Conservation (phyloP, 2,113 vertebrate species). For the Austrofundulus limnaeus region DNA sequence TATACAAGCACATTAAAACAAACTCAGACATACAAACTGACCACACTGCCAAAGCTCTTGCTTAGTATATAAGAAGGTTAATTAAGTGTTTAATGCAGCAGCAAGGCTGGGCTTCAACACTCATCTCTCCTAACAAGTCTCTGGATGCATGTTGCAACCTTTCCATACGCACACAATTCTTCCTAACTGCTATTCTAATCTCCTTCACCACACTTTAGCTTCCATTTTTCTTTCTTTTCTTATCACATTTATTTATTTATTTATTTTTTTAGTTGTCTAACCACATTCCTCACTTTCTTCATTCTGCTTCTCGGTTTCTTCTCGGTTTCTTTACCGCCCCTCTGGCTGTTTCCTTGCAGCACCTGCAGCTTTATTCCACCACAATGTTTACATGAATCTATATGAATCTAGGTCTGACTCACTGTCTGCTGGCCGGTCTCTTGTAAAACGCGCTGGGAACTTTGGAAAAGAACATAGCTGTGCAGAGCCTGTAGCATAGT, state of each 20-base stretch:
- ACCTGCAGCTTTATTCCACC: constrained; percentile 57
- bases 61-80: constrained; percentile 67
- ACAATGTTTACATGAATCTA: constrained; percentile 47
- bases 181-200: constrained; percentile 40
- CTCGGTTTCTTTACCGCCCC: constrained; percentile 23
- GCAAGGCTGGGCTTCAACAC: constrained; percentile 59
- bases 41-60: constrained; percentile 28
- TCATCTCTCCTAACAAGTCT: constrained; percentile 69
- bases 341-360: constrained; percentile 54
- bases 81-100: constrained; percentile 73
- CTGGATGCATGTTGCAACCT: constrained; percentile 53
- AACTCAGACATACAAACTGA: constrained; percentile 29
- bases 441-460: constrained; percentile 54
- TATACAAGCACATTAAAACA: constrained; percentile 40
- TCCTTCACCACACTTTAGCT: constrained; percentile 30
- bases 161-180: constrained; percentile 37
- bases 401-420: constrained; percentile 66
- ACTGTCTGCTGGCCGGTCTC: constrained; percentile 53
- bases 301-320: constrained; percentile 10
- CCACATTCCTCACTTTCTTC: constrained; percentile 17
- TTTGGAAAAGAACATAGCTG: constrained; percentile 47
- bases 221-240: constrained; percentile 28
- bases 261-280: constrained; percentile 7
- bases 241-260: constrained; percentile 32
- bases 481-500: constrained; percentile 47